phyloP scores from a whole-genome alignment of 2,797 vertebrate species.

The Acipenser transmontanus region DNA sequence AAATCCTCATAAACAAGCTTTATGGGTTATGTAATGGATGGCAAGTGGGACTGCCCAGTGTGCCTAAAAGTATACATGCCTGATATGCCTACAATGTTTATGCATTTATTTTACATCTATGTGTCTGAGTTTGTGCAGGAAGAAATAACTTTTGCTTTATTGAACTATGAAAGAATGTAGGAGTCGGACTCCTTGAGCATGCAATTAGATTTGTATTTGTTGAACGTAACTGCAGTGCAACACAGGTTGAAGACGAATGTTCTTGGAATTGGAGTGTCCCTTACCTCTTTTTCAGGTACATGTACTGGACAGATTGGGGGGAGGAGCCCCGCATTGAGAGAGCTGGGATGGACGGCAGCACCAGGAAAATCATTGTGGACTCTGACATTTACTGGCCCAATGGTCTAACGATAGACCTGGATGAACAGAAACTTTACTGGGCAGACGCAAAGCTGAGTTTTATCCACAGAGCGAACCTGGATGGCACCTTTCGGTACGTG shows the following conservation, averaged over 20 bases:
- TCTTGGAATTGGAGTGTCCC: not conserved
- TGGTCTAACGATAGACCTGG: constrained; percentile 86
- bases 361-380: constrained; percentile 80
- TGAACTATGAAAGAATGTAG: too few species aligned
- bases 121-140: too few species aligned
- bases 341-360: constrained; percentile 90
- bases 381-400: constrained; percentile 93
- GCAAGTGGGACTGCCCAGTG: too few species aligned
- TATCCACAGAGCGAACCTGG: constrained; percentile 90
- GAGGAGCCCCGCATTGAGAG: constrained; percentile 88
- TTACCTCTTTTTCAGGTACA: constrained; percentile 63
- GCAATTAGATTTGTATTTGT: too few species aligned
- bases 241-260: too few species aligned
- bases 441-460: constrained; percentile 95
- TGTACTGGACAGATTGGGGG: constrained; percentile 98
- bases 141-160: too few species aligned
- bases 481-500: constrained; percentile 74
- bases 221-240: not conserved
- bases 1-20: too few species aligned
- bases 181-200: too few species aligned
- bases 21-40: too few species aligned
- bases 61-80: too few species aligned
- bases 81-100: too few species aligned
- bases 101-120: too few species aligned
- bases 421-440: constrained; percentile 93